Conservation (phyloP, 2,888 invertebrate species). For the Agrotis ipsilon region DNA sequence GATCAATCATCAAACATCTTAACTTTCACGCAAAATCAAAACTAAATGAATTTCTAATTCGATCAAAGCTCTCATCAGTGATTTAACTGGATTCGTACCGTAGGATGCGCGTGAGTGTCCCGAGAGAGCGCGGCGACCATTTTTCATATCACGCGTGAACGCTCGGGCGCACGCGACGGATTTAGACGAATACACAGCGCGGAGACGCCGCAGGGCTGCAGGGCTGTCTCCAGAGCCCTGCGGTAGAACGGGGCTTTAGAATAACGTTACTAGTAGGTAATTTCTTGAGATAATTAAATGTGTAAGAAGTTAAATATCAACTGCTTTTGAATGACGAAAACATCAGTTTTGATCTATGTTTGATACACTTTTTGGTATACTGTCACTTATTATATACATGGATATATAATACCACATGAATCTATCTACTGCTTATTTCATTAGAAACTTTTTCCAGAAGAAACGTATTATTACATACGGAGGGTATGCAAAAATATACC, state of each 20-base stretch:
- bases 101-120: conserved; percentile 63
- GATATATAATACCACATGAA: too few relatives aligned
- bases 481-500: too few relatives aligned
- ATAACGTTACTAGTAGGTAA: neutral
- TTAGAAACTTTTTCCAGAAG: too few relatives aligned
- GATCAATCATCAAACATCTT: neutral
- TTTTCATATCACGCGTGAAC: conserved; percentile 89
- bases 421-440: too few relatives aligned
- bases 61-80: conserved; percentile 20
- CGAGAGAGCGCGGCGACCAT: conserved; percentile 73
- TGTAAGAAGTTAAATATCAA: too few relatives aligned
- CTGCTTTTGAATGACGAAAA: too few relatives aligned
- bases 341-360: too few relatives aligned
- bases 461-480: too few relatives aligned
- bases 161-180: conserved; percentile 80
- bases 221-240: conserved; percentile 48
- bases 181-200: conserved; percentile 72
- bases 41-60: conserved; percentile 19
- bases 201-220: conserved; percentile 50
- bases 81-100: conserved; percentile 9
- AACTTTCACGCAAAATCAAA: conserved; percentile 6
- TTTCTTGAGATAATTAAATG: neutral
- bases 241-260: neutral
- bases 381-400: too few relatives aligned
- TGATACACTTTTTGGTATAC: too few relatives aligned